Percentiles rank a stretch among this genome's conserved stretches.
phyloP scores from a whole-genome alignment of 2,888 invertebrate species.

The Desoria tigrina region DNA sequence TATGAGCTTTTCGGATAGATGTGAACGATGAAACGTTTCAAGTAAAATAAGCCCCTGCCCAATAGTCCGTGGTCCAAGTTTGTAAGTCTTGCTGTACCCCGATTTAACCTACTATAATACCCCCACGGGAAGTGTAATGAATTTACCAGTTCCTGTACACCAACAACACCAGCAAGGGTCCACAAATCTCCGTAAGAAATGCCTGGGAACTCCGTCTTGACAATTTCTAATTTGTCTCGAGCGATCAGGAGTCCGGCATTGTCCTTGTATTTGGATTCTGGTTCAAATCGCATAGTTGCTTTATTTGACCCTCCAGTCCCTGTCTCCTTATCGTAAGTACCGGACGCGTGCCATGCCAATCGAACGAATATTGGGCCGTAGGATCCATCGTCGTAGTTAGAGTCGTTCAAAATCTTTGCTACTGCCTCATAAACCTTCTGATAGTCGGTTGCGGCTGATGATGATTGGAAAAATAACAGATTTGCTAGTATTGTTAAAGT shows the following conservation, averaged over 20 bases:
- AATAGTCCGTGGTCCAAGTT: no score
- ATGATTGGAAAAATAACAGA: no score
- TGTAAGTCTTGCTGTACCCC: no score
- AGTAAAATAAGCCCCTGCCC: no score
- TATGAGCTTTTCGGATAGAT: no score
- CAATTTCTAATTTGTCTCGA: conserved; percentile 36
- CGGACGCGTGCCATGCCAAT: conserved; percentile 44
- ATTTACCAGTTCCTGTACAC: conserved; percentile 42
- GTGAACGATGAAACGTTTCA: no score
- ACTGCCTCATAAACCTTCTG: conserved; percentile 43
- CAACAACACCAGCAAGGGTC: conserved; percentile 42
- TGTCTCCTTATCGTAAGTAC: conserved; percentile 41
- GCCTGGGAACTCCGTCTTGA: conserved; percentile 38
- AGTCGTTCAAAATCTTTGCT: conserved; percentile 37
- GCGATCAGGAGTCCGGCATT: conserved; percentile 45
- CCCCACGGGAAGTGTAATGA: no score
- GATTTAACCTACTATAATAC: no score
- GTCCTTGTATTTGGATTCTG: conserved; percentile 39
- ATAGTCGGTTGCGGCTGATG: no score
- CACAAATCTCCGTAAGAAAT: conserved; percentile 47
- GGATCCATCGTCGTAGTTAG: conserved; percentile 41
- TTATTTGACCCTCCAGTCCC: conserved; percentile 39
- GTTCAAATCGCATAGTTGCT: conserved; percentile 44
- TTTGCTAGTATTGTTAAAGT: no score
- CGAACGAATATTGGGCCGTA: conserved; percentile 43